Evolutionary conservation across 2,797 vertebrate genomes (phyloP), one percentile per base, ranked within the genome.

Genomic region (Lindbergichthys nudifrons): DNA sequence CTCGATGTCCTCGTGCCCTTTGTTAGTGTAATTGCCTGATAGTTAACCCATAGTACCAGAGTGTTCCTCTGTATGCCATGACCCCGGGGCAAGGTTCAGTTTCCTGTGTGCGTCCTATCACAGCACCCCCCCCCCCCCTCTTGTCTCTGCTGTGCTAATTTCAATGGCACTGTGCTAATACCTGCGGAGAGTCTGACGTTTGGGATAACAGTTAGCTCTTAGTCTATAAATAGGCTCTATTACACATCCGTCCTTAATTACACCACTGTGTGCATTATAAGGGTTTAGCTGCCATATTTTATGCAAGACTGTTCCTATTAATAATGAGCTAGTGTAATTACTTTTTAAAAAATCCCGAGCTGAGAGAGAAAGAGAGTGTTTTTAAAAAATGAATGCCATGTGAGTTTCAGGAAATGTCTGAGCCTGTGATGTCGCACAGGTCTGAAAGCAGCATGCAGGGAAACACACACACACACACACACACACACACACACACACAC

Each of bases 241-340:
- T 97, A 96, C 92, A 93, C 95, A 96, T 96, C 96, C 93, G 92
- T 94, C 93, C 97, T 97, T 97, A 97, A 98, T 97, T 97, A 97
- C 95, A 95, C 93, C 93, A 94, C 80, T 81, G 91, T 97, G 95
- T 95, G 94, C 96, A 96, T 97, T 96, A 94, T 94, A 91, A 95
- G 94, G 95, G 94, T 97, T 97, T 97, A 96, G 95, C 96, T 90
- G 93, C 96, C 94, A 96, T 96, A 96, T 98, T 97, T 97, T 97
- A 97, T 97, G 96, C 95, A 96, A 94, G 95, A 94, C 96, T 94
- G 92, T 96, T 96, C 94, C 93, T 96, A 96, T 98, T 98, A 98
- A 98, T 98, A 98, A 98, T 97, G 96, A 97, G 96, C 93, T 96
- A 96, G 95, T 96, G 96, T 96, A 97, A 98, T 98, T 97, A 98